phyloP scores from a whole-genome alignment of 1,140 invertebrate species.

The Yoshiicerus persimilis region DNA sequence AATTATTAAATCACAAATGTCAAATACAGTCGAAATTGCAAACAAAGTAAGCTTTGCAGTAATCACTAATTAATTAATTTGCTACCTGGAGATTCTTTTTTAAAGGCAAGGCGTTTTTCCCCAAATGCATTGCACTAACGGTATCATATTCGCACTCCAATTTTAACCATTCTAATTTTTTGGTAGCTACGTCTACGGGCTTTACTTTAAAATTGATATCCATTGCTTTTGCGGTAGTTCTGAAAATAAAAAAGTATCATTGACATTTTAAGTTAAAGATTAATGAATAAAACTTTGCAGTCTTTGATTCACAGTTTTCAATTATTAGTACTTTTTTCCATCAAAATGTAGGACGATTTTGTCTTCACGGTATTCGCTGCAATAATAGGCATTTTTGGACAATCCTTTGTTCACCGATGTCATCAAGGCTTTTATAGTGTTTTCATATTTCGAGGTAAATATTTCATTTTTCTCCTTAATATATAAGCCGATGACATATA shows the following conservation, averaged over 20 bases:
- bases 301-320: too few species aligned
- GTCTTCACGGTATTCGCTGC: neutral
- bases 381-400: constrained; percentile 57
- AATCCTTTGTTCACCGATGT: constrained; percentile 61
- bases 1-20: too few species aligned
- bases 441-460: constrained; percentile 54
- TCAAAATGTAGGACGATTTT: neutral
- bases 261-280: too few species aligned
- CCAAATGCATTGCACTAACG: constrained; percentile 38
- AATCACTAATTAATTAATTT: too few species aligned
- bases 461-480: constrained; percentile 66
- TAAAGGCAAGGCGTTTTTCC: constrained; percentile 36
- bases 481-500: constrained; percentile 69
- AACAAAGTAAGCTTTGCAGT: too few species aligned
- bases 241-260: constrained; percentile 21
- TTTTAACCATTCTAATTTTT: constrained; percentile 33
- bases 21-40: too few species aligned
- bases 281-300: too few species aligned
- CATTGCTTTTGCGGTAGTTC: constrained; percentile 51
- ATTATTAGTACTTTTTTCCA: neutral
- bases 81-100: constrained; percentile 41
- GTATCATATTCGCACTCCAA: constrained; percentile 47
- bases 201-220: constrained; percentile 56
- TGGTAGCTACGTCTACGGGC: constrained; percentile 60
- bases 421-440: constrained; percentile 62